These are phyloP conservation scores for Synergus gifuensis DNA, from an alignment of 2,888 invertebrate species.

Conservation along the genomic window DNA sequence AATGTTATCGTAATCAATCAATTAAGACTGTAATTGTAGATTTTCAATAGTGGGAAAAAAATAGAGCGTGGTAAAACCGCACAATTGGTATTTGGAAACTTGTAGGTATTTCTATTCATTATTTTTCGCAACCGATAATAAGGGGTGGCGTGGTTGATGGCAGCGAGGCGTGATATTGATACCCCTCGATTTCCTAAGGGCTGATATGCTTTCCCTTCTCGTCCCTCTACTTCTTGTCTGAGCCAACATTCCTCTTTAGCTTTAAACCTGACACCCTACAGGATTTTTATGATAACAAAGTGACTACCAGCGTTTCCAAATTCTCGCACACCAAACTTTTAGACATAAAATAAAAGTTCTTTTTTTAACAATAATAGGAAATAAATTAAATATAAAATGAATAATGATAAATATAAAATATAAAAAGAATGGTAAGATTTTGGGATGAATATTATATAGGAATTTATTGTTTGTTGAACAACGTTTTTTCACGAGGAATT, in stretches of 20 bases:
- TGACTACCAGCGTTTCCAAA: neutral
- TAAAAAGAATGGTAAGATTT: no score
- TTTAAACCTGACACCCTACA: constrained; percentile 1
- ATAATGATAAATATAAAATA: no score
- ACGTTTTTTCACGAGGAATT: no score
- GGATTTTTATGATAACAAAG: neutral
- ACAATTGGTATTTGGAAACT: neutral
- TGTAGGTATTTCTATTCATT: constrained; percentile 59
- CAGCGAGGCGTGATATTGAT: constrained; percentile 75
- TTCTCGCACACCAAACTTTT: neutral
- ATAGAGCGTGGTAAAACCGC: neutral
- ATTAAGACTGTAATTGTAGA: neutral
- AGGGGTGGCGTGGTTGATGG: constrained; percentile 57
- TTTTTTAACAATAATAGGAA: no score
- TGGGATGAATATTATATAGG: no score
- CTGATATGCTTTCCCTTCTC: constrained; percentile 62
- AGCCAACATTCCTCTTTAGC: neutral
- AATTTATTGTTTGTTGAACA: no score
- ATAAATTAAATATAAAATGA: no score
- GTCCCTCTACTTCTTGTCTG: constrained; percentile 15
- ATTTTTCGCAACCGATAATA: constrained; percentile 58
- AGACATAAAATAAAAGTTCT: no score
- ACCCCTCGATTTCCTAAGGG: constrained; percentile 69
- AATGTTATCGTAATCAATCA: neutral
- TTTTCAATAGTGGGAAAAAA: neutral